Evolutionary conservation across 2,113 vertebrate genomes (phyloP).

Genomic region (Poeciliopsis prolifica): DNA sequence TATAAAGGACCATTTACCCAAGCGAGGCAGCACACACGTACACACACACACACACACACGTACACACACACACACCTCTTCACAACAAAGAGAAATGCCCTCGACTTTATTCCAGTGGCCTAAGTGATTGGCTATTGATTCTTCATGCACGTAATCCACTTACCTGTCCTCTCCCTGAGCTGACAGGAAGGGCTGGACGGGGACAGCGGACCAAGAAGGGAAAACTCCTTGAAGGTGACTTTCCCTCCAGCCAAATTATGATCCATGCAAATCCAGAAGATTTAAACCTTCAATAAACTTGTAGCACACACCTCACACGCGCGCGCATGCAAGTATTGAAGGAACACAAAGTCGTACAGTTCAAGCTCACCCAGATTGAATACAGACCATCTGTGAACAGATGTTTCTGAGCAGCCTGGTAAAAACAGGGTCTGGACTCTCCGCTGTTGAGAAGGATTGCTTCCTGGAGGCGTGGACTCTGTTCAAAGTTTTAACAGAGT

Average conservation of each 20-base stretch:
- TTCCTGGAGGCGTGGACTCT: no score
- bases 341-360: background rate
- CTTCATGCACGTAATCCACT: conserved; percentile 75
- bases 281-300: background rate
- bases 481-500: no score
- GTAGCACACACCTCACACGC: background rate
- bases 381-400: background rate
- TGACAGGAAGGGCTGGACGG: conserved; percentile 26
- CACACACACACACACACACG: conserved; percentile 3
- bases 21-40: conserved; percentile 21
- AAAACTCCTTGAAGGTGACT: conserved; percentile 68
- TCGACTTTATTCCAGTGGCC: conserved; percentile 53
- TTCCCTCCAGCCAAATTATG: conserved; percentile 21
- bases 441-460: no score
- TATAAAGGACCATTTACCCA: conserved; percentile 20
- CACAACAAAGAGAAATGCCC: conserved; percentile 28
- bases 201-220: conserved; percentile 24
- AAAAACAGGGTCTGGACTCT: no score
- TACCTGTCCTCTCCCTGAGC: conserved; percentile 60
- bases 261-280: conserved; percentile 1
- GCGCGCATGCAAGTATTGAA: background rate
- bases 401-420: no score
- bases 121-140: conserved; percentile 84
- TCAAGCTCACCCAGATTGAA: background rate
- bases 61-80: conserved; percentile 13